Evolutionary conservation across 2,888 invertebrate species (phyloP), one percentile per base, ranked within the genome.

Genomic region (Campoletis raptor): DNA sequence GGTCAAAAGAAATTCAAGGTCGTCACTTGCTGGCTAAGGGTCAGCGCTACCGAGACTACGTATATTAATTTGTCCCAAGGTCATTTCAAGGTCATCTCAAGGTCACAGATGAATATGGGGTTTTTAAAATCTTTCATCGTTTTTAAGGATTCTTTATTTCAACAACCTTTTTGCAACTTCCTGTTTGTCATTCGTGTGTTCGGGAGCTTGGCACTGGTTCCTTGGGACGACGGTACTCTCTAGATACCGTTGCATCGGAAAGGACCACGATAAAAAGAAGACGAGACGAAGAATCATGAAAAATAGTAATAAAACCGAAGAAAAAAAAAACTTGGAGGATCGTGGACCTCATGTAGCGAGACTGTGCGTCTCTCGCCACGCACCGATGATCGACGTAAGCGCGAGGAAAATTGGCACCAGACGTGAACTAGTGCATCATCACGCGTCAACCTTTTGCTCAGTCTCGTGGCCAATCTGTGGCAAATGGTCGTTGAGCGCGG

Each of bases 201-300:
- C n/a, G 40, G 48, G 18, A 48, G 4, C 18, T 64, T 30, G 40
- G n/a, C 42, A 40, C 54, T 76, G 54, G 70, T 57, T 64, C 64
- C 66, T 73, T 40, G 54, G 21, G 37, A 70, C 72, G 85, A 81
- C 84, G 81, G 80, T 80, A 64, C 83, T 88, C 76, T 82, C 82
- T 85, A 86, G 77, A 86, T 88, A 66, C 87, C 87, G 87, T 88
- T 86, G 86, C 42, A 30, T 42, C 74, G 21, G 45, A 37, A 73
- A 61, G 64, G 64, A 61, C 70, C 30, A 45, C 70, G 40, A 30
- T 24, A 76, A 80, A 76, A 64, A 76, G 36, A 40, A 42, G 74
- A 72, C 37, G 48, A 74, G 42, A 30, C 67, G n/a, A 21, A 84
- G 45, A 6, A 61, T 37, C 30, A 21, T 45, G 67, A 70, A 70